Evolutionary conservation across 64 coral and sea anemone genomes (phyloP), one percentile per base, ranked within the genome.

Genomic region (Anthopleura sola): DNA sequence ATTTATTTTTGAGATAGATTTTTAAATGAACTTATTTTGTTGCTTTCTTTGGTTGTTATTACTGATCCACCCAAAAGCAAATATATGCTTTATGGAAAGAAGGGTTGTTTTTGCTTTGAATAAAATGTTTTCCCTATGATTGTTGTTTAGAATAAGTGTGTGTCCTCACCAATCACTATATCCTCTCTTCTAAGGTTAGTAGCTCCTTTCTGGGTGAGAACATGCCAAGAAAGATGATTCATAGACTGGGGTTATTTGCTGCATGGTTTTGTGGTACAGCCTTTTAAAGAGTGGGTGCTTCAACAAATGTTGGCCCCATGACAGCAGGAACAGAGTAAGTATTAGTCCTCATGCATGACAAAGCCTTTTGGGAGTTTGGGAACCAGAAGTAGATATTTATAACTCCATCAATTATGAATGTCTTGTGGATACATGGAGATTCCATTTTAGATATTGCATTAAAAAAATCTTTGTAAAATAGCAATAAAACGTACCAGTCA

Each of bases 291-390:
- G 66, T 71, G 66, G 66, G 66, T 71, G 66, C 66, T 71, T 34
- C 29, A 71, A 71, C 76, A n/a, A 48, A 79, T 79, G 76, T 48
- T 79, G 76, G 37, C 76, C 44, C 76, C 76, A 79, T 79, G 76
- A 79, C 76, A 46, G 76, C 76, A 79, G 76, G 76, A 48, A 79
- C 76, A 8, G 76, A 79, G 76, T 79, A 79, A 79, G 76, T 79
- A 79, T 18, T 34, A 11, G 5, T 66, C 4, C 24, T 66, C 60
- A 64, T 77, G 33, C 8, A 36, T 37, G 38, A 79, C 44, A 79
- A 44, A 48, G 16, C 50, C 24, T 39, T 18, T 48, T 23, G 37
- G 76, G 39, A 47, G 37, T 79, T 44, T 44, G 76, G 76, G 19
- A 79, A 44, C 76, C 37, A 44, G 20, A 32, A 33, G 10, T 71